Evolutionary conservation across 2,797 vertebrate species (phyloP), one percentile per base, ranked within the genome.

Genomic region (Hapalemur alaotrensis): DNA sequence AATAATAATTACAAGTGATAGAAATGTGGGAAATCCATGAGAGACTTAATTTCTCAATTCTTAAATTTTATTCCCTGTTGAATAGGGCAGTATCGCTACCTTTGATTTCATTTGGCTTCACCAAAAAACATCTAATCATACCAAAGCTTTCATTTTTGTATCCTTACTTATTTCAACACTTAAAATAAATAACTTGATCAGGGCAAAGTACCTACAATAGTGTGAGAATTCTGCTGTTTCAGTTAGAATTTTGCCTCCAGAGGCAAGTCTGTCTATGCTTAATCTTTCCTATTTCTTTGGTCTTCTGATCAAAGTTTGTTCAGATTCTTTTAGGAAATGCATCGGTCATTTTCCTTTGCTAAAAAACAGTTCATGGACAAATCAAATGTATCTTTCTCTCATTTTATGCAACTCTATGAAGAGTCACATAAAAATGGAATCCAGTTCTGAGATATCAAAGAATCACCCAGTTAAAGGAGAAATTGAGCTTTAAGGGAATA

Each of bases 301-400:
- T 89, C 52, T 95, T 92, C 81, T 72, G 70, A 95, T 91, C 93
- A 92, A 96, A 95, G 48, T 80, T 85, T 95, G 32, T 79, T 88
- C 38, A 65, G 52, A 59, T 4, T 59, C 69, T 93, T 96, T 78
- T 52, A 61, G 76, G 65, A 95, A 63, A 57, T 61, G 28, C 22
- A 59, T 48, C 0, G 6, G 81, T 85, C 84, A 80, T 76, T 96
- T 59, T 90, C 38, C 63, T 96, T 92, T 91, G 90, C 96, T 80
- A 38, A 80, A 95, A 95, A 89, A 10, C 73, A 80, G 46, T 80
- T 91, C 76, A 79, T 0, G 41, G 35, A 80, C 75, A 89, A 95
- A 89, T 90, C 61, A 94, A 96, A 92, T 54, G 41, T 7, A 88
- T 75, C 38, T 61, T 92, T 85, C n/a, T 93, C 78, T 96, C 35